These are phyloP conservation scores for Pitta sordida DNA, from an alignment of 2,113 vertebrate species.

Conservation along the genomic window DNA sequence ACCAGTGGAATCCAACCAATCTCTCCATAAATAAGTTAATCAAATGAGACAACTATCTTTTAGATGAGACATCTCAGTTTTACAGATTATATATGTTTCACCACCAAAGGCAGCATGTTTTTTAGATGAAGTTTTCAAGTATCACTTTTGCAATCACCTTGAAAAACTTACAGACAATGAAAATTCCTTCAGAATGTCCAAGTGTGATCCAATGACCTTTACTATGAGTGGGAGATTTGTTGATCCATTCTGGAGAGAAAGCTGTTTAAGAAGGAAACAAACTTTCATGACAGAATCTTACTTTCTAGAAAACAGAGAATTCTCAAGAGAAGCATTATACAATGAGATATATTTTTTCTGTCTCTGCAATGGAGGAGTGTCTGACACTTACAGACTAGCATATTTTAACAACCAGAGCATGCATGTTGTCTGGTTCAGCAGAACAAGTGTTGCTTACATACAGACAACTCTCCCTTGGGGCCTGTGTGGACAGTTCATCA, in stretches of 20 bases:
- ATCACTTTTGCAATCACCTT: background rate
- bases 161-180: background rate
- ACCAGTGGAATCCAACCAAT: background rate
- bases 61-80: background rate
- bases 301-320: background rate
- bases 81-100: background rate
- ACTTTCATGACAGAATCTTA: background rate
- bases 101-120: background rate
- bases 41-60: background rate
- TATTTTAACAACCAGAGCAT: background rate
- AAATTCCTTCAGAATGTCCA: background rate
- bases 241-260: background rate
- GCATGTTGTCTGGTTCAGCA: background rate
- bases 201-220: background rate
- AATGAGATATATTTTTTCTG: background rate
- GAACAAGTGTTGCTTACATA: background rate
- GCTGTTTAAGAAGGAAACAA: background rate
- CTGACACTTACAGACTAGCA: background rate
- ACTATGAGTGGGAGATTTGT: background rate
- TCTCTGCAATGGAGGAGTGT: background rate
- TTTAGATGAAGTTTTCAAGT: background rate
- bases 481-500: background rate
- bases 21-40: background rate
- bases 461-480: background rate
- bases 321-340: background rate